Percentiles rank a stretch among this genome's conserved stretches.
These are phyloP conservation scores for Tetragnatha montana DNA, from an alignment of 2,888 invertebrate genomes.

Conservation along the genomic window DNA sequence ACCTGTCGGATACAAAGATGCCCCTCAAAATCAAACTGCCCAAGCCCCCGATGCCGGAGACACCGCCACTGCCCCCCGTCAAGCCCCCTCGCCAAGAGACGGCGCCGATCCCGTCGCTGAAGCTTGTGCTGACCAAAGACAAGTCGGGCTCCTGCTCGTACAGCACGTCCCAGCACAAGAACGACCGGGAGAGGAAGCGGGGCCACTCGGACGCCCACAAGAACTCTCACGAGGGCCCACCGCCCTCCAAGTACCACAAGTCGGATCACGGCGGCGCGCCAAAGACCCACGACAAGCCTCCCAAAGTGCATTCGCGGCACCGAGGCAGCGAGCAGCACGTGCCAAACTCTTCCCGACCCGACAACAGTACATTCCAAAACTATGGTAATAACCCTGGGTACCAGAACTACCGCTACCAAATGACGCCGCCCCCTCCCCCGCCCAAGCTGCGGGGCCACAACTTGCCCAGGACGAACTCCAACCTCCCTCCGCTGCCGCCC, in stretches of 20 bases:
- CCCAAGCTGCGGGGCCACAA: slow-evolving; percentile 6
- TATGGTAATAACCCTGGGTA: neutral
- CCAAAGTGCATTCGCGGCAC: slow-evolving; percentile 38
- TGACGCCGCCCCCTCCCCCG: slow-evolving; percentile 47
- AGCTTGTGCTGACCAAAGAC: slow-evolving; percentile 70
- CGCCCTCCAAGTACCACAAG: slow-evolving; percentile 15
- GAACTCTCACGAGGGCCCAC: slow-evolving; percentile 1
- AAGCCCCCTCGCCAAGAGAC: neutral
- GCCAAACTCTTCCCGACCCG: neutral
- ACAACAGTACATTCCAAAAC: slow-evolving; percentile 34
- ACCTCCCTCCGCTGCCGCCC: slow-evolving; percentile 41
- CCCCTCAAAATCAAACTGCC: slow-evolving; percentile 65
- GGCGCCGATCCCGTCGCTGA: slow-evolving; percentile 20
- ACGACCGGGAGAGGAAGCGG: slow-evolving; percentile 52
- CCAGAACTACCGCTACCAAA: neutral
- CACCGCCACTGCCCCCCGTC: neutral
- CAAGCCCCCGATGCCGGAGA: slow-evolving; percentile 26
- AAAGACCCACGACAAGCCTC: slow-evolving; percentile 19
- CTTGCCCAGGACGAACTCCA: slow-evolving; percentile 25
- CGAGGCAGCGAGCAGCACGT: neutral
- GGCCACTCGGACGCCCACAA: slow-evolving; percentile 32
- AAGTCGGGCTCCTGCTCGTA: slow-evolving; percentile 61
- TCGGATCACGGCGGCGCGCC: slow-evolving; percentile 25
- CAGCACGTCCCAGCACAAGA: slow-evolving; percentile 51
- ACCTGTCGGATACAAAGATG: slow-evolving; percentile 5